phyloP scores from a whole-genome alignment of 2,113 vertebrate species.

The Dicentrarchus labrax region DNA sequence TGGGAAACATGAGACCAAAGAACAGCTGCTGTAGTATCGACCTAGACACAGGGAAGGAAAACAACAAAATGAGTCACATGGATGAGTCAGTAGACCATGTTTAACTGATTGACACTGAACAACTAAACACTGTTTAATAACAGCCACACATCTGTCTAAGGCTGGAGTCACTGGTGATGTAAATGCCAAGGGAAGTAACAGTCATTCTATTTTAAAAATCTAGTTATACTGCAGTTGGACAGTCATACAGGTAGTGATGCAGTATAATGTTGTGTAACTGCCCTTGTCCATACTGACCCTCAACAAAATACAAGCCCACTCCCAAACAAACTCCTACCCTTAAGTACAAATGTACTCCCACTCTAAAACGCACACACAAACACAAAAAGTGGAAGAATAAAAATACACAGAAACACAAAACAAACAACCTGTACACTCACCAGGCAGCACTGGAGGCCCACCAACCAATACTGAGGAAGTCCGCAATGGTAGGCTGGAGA shows the following conservation, averaged over 20 bases:
- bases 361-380: constrained; percentile 32
- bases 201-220: constrained; percentile 35
- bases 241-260: constrained; percentile 20
- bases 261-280: constrained; percentile 54
- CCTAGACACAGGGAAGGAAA: constrained; percentile 80
- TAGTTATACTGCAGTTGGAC: constrained; percentile 44
- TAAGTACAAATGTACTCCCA: constrained; percentile 45
- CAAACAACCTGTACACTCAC: constrained; percentile 84
- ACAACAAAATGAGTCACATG: constrained; percentile 42
- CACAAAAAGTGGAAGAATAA: background rate
- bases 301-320: constrained; percentile 41
- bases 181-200: constrained; percentile 50
- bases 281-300: constrained; percentile 42
- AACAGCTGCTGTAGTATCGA: constrained; percentile 95
- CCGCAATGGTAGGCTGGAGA: constrained; percentile 92
- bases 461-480: constrained; percentile 95
- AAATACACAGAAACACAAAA: background rate
- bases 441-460: constrained; percentile 96
- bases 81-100: constrained; percentile 39
- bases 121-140: constrained; percentile 23
- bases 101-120: constrained; percentile 25
- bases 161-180: constrained; percentile 44
- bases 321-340: constrained; percentile 38
- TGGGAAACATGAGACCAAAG: constrained; percentile 91
- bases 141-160: constrained; percentile 37